Evolutionary conservation across 2,797 vertebrate genomes (phyloP).

Genomic region (Pseudocheirus occidentalis): DNA sequence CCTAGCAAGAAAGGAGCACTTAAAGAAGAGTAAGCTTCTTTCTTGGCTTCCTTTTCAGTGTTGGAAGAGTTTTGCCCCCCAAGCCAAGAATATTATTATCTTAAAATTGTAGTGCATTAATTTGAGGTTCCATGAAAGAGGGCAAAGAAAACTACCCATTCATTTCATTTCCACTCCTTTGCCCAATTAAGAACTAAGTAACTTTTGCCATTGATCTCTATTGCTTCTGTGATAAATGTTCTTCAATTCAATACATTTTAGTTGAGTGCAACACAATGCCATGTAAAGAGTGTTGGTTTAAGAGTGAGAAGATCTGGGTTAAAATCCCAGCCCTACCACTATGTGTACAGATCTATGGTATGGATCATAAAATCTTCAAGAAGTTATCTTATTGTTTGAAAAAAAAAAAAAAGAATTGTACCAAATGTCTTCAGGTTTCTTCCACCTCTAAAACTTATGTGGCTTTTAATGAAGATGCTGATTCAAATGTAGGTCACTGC

Average conservation of each 20-base stretch:
- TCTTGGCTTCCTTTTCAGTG: slow-evolving; percentile 34
- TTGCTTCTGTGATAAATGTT: not conserved
- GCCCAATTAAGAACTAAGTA: not conserved
- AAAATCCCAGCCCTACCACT: not conserved
- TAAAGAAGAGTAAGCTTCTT: slow-evolving; percentile 94
- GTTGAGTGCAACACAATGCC: not conserved
- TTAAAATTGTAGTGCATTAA: not conserved
- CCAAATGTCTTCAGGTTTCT: not conserved
- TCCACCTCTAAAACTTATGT: not conserved
- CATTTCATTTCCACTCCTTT: not conserved
- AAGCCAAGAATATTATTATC: not conserved
- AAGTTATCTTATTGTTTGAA: not conserved
- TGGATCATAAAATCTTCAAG: not conserved
- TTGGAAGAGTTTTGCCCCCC: not conserved
- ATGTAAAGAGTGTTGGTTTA: not conserved
- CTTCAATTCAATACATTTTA: not conserved
- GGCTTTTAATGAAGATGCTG: not conserved
- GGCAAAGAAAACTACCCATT: not conserved
- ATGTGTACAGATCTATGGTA: too few relatives aligned
- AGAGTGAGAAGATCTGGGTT: not conserved
- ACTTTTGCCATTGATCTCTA: not conserved
- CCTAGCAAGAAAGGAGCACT: slow-evolving; percentile 94
- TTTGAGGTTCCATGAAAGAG: not conserved
- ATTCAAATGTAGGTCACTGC: not conserved
- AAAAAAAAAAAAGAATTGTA: not conserved